Evolutionary conservation across 2,113 vertebrate species (phyloP).

Genomic region (Pollimyrus isidori): DNA sequence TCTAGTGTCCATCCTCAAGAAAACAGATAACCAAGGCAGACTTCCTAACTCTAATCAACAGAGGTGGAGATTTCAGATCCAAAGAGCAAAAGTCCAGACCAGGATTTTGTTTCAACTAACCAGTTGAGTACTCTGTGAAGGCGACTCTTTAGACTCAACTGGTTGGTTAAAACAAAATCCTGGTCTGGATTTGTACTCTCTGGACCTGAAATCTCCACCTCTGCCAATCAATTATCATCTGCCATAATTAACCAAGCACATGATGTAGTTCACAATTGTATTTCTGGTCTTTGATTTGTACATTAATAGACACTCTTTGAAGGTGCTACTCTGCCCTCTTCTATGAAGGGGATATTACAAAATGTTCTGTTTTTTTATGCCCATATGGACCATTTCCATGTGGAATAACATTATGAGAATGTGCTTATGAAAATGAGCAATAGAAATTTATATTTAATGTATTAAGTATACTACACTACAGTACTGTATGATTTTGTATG

Average conservation of each 20-base stretch:
- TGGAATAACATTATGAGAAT: background rate
- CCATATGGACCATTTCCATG: background rate
- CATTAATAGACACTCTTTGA: background rate
- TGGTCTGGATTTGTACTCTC: too few species aligned
- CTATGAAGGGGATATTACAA: background rate
- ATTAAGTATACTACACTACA: background rate
- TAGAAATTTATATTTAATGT: background rate
- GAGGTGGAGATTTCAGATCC: too few species aligned
- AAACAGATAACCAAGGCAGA: background rate
- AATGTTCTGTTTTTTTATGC: background rate
- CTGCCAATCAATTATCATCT: background rate
- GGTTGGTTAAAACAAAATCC: too few species aligned
- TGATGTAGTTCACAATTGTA: background rate
- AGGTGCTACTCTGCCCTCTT: background rate
- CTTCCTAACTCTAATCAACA: background rate
- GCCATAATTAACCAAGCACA: background rate
- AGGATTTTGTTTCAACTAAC: too few species aligned
- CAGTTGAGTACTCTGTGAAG: too few species aligned
- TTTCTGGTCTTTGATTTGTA: background rate
- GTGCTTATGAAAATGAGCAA: background rate
- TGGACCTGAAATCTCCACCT: too few species aligned
- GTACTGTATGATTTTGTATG: background rate
- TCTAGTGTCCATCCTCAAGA: background rate
- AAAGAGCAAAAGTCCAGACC: too few species aligned
- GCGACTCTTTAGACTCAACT: too few species aligned